Evolutionary conservation across 1,140 invertebrate species (phyloP), one percentile per base, ranked within the genome.

Genomic region (Drosophila sturtevanti): DNA sequence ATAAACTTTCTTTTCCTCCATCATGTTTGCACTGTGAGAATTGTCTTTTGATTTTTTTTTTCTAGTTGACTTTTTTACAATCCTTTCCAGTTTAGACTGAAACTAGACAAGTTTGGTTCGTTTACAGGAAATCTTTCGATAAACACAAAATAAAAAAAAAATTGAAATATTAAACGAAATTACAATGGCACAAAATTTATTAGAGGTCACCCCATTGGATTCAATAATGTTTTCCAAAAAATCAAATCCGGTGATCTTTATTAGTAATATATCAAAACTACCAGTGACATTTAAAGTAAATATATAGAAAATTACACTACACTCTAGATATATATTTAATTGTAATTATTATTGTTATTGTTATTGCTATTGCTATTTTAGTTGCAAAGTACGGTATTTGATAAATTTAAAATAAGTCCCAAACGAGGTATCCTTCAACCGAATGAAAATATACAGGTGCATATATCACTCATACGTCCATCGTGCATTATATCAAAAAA

Each of bases 241-340:
- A 0, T 34, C 10, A 9, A 12, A 9, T 1, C 21, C 58, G 1
- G 22, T 38, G 14, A 35, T 65, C 5, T 37, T n/a, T 7, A 31
- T 77, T 2, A 37, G 4, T 4, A 77, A 77, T 61, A 18, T 54
- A 4, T 16, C 22, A 12, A 0, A 44, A 9, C 21, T 12, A 1
- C 2, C 56, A 7, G 73, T 77, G 2, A 70, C 74, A 12, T 77
- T 48, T 35, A 77, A 70, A 73, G 74, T 77, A 63, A 16, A 62
- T 21, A 31, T 4, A n/a, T n/a, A n/a, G n/a, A n/a, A 3, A 31
- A 31, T 31, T 31, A n/a, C n/a, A n/a, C n/a, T 31, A 31, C 6
- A 31, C 6, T 31, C 27, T 31, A 24, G 4, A 24, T 4, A 24
- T 3, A 3, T 24, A 24, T 24, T 24, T 24, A n/a, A n/a, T n/a